A percentile compares a stretch with the other conserved stretches of the same genome.
Evolutionary conservation across 2,113 vertebrate genomes (phyloP).

Genomic region (Melospiza georgiana): DNA sequence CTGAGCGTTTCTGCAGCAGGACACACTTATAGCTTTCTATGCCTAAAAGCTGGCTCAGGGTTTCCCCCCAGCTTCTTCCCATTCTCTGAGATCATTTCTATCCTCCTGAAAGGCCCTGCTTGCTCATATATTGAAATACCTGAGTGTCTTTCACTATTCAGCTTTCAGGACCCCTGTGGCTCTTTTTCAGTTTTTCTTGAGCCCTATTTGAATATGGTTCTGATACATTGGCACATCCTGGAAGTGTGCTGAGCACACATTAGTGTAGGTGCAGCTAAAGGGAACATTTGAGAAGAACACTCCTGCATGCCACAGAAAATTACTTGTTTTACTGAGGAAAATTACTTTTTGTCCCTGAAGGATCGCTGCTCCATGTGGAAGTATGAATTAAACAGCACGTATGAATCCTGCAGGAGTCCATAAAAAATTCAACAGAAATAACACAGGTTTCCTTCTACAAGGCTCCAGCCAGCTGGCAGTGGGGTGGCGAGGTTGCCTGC

Average conservation of each 20-base stretch:
- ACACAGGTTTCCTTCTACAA: background rate
- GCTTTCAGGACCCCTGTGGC: background rate
- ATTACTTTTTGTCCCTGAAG: background rate
- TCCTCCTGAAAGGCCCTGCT: background rate
- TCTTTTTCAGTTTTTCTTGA: background rate
- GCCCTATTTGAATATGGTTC: background rate
- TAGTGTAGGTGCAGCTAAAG: fast-evolving
- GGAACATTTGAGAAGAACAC: background rate
- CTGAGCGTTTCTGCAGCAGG: background rate
- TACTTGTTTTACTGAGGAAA: background rate
- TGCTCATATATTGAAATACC: background rate
- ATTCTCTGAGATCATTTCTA: background rate
- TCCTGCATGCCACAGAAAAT: background rate
- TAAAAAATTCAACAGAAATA: background rate
- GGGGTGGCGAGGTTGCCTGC: background rate
- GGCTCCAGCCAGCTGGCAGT: background rate
- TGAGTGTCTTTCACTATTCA: background rate
- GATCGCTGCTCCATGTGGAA: background rate
- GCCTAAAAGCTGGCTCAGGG: background rate
- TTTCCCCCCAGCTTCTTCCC: background rate
- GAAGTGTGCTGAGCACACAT: background rate
- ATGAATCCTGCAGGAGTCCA: background rate
- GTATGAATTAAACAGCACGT: background rate
- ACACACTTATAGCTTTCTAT: background rate
- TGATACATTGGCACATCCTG: background rate